phyloP scores from a whole-genome alignment of 2,888 invertebrate species.

The Oligia strigilis region DNA sequence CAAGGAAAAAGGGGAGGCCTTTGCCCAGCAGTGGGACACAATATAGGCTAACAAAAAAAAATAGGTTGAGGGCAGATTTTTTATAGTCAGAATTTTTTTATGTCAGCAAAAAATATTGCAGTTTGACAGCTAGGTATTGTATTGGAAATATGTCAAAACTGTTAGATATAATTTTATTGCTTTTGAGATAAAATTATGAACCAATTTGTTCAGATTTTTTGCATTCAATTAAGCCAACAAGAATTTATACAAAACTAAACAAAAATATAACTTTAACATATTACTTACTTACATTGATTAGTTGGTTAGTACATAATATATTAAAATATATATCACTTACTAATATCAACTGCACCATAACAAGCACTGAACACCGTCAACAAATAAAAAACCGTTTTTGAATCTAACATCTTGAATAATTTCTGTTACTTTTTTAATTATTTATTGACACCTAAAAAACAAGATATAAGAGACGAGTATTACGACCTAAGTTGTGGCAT shows the following conservation, averaged over 20 bases:
- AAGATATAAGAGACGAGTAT: slow-evolving; percentile 60
- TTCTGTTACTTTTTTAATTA: not conserved
- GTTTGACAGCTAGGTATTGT: no score
- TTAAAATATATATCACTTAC: slow-evolving; percentile 72
- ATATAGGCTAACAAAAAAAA: not conserved
- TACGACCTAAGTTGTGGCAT: slow-evolving; percentile 62
- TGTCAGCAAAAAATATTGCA: not conserved
- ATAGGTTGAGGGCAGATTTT: not conserved
- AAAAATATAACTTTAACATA: not conserved
- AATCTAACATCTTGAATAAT: slow-evolving; percentile 44
- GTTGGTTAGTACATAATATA: not conserved
- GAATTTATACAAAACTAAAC: not conserved
- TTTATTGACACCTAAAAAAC: slow-evolving; percentile 11
- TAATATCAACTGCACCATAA: slow-evolving; percentile 76
- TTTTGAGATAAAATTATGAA: not conserved
- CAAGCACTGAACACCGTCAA: slow-evolving; percentile 68
- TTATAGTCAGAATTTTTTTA: not conserved
- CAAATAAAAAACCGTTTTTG: slow-evolving; percentile 65
- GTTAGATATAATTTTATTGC: not conserved
- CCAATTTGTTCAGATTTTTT: not conserved
- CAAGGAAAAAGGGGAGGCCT: not conserved
- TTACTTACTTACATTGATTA: not conserved
- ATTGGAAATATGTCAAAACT: not conserved
- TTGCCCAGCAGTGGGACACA: not conserved
- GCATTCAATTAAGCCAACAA: not conserved